A percentile compares a stretch with the other conserved stretches of the same genome.
These are phyloP conservation scores for Phataginus tricuspis DNA, from an alignment of 2,797 vertebrate species.

Conservation along the genomic window DNA sequence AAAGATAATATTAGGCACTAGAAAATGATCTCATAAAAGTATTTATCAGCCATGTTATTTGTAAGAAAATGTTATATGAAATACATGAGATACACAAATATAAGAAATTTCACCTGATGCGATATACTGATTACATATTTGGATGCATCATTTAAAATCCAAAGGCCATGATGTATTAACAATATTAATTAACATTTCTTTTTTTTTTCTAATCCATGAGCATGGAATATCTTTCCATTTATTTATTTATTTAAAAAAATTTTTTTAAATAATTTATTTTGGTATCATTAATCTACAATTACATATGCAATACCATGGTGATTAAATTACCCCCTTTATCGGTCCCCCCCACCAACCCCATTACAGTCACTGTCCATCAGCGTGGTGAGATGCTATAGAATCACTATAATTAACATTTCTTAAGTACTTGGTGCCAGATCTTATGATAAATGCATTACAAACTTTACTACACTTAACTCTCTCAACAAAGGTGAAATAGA, in stretches of 20 bases:
- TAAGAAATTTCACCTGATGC: slow-evolving; percentile 33
- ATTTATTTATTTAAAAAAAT: too few species aligned
- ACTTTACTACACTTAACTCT: not conserved
- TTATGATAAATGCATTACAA: not conserved
- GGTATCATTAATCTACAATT: too few species aligned
- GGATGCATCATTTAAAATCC: not conserved
- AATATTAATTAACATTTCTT: not conserved
- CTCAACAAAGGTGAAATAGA: not conserved
- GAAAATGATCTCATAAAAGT: slow-evolving; percentile 30
- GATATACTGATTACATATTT: not conserved
- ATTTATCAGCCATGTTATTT: not conserved
- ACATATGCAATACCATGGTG: too few species aligned
- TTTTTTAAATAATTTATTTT: too few species aligned
- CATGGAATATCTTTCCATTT: too few species aligned
- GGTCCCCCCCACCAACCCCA: too few species aligned
- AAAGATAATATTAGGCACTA: slow-evolving; percentile 13
- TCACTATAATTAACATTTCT: not conserved
- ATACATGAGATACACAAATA: not conserved
- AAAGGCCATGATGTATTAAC: not conserved
- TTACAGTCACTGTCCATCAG: too few species aligned
- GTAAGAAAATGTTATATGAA: not conserved
- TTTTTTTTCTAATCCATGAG: too few species aligned
- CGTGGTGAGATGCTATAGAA: too few species aligned
- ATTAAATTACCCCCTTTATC: too few species aligned
- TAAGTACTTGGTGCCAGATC: not conserved